A percentile compares a stretch with the other conserved stretches of the same genome.
Conservation (phyloP, 2,797 vertebrate genomes). For the Otolemur crassicaudatus region DNA sequence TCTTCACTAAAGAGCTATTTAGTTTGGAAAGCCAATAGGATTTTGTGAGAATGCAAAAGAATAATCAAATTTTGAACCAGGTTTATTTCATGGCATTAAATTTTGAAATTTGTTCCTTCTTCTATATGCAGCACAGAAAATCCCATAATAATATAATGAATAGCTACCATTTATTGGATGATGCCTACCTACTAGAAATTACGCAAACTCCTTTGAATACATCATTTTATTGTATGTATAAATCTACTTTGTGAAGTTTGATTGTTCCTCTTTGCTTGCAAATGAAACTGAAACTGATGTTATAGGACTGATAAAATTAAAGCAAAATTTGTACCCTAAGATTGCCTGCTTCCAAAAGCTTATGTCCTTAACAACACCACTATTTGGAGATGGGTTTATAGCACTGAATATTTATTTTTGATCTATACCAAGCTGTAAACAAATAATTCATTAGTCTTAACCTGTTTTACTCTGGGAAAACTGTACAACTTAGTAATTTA, state of each 20-base stretch:
- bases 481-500: background rate
- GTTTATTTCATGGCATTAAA: background rate
- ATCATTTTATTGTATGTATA: background rate
- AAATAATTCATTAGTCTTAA: background rate
- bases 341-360: background rate
- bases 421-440: background rate
- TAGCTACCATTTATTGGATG: background rate
- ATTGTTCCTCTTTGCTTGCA: background rate
- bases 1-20: no score
- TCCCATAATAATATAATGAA: background rate
- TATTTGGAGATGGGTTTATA: background rate
- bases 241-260: background rate
- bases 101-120: background rate
- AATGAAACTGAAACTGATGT: background rate
- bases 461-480: background rate
- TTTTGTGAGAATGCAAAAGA: background rate
- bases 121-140: background rate
- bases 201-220: background rate
- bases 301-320: background rate
- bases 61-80: background rate
- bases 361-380: background rate
- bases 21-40: background rate
- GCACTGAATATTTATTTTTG: background rate
- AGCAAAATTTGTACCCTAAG: background rate
- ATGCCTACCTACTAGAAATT: background rate